Evolutionary conservation across 2,797 vertebrate species (phyloP), one percentile per base, ranked within the genome.

Genomic region (Tamandua tetradactyla): DNA sequence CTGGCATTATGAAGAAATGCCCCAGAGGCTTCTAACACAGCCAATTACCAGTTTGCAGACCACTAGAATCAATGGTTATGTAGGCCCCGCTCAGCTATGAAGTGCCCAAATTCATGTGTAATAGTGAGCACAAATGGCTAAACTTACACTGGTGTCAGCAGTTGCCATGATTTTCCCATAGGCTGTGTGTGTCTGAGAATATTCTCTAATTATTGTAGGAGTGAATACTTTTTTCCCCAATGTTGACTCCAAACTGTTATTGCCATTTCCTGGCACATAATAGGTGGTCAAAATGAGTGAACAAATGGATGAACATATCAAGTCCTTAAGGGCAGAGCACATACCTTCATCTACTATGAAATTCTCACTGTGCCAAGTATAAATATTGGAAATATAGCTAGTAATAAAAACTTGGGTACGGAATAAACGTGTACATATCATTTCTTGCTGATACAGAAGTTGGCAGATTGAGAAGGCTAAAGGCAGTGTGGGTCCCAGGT

Each of bases 341-440:
- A 18, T 13, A 30, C 75, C 35, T 59, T 57, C 52, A 37, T 52
- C 32, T 42, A 76, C 61, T n/a, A 14, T 1, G 37, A 55, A 1
- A 57, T 27, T 68, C 14, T 5, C 18, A 0, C 30, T 15, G 22
- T 55, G 40, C 25, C 86, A n/a, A 69, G 55, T 25, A 20, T 49
- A 89, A 40, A 40, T 40, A 14, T 13, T 27, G 83, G 57, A 12
- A 44, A 32, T 35, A 17, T 47, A 23, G 61, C 18, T 3, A 11
- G 85, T 18, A 40, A 11, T 13, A 40, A 40, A 40, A 17, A 59
- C 68, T n/a, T 15, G 49, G 59, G 13, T 32, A 32, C 68, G 62
- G 15, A 75, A 55, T 1, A 37, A 47, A 74, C n/a, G 18, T 0
- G 14, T 12, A 2, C 0, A 0, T 25, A 5, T 57, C 57, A 42